These are phyloP conservation scores for Sciurus carolinensis DNA, from an alignment of 2,797 vertebrate species.

Conservation along the genomic window DNA sequence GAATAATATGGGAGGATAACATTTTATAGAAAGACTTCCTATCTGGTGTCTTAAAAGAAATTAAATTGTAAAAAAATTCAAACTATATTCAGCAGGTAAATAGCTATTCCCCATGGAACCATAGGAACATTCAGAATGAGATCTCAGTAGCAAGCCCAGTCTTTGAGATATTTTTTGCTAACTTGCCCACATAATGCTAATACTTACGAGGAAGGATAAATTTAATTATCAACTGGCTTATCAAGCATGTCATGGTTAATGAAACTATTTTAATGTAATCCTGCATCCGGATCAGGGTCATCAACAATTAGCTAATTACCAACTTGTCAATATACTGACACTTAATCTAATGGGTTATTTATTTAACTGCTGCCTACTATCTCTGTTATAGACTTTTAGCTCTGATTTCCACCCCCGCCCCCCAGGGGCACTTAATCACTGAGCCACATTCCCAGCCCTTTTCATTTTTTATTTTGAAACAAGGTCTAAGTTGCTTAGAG, in stretches of 20 bases:
- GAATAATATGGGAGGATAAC: not conserved
- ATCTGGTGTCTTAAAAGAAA: not conserved
- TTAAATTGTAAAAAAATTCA: not conserved
- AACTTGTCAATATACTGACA: not conserved
- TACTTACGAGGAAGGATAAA: slow-evolving; percentile 28
- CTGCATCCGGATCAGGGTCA: not conserved
- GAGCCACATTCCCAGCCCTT: too few relatives aligned
- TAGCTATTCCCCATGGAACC: not conserved
- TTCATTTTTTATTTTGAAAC: too few relatives aligned
- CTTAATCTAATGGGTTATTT: not conserved
- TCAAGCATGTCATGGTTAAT: not conserved
- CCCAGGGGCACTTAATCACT: not conserved
- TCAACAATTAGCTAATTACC: slow-evolving; percentile 23
- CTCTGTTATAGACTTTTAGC: not conserved
- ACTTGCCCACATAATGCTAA: not conserved
- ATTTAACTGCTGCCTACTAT: slow-evolving; percentile 44
- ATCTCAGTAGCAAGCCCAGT: not conserved
- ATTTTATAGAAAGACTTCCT: not conserved
- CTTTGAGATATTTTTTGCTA: not conserved
- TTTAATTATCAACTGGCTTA: slow-evolving; percentile 24
- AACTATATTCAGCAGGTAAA: not conserved
- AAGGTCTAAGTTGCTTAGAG: too few relatives aligned
- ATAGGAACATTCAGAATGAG: not conserved
- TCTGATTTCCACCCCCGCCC: not conserved
- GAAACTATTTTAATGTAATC: not conserved